phyloP scores from a whole-genome alignment of 2,888 invertebrate genomes.

The Blastobasis lacticolella region DNA sequence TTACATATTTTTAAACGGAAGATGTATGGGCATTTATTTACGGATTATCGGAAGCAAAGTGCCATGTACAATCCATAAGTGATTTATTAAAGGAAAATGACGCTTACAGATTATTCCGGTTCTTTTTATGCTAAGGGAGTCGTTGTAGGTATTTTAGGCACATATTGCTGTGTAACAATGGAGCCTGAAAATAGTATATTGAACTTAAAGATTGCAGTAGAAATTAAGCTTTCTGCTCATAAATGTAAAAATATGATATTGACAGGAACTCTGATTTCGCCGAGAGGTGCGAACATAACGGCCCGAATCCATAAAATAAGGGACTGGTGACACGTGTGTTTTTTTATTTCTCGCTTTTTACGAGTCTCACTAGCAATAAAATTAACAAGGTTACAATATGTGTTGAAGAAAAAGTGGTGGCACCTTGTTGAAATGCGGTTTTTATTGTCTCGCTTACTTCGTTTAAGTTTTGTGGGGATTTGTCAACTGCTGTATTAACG shows the following conservation, averaged over 20 bases:
- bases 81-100: slow-evolving; percentile 53
- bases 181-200: too few species aligned
- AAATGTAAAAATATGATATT: neutral
- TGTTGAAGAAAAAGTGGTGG: neutral
- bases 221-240: neutral
- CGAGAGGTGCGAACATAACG: neutral
- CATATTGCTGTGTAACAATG: too few species aligned
- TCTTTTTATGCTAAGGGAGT: slow-evolving; percentile 6
- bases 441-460: neutral
- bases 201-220: neutral
- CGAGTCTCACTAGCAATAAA: slow-evolving; percentile 6
- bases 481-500: neutral
- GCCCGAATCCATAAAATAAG: slow-evolving; percentile 3
- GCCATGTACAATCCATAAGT: slow-evolving; percentile 53
- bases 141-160: slow-evolving; percentile 1
- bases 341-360: slow-evolving; percentile 7
- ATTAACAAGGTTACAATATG: slow-evolving; percentile 9
- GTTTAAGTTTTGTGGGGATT: neutral
- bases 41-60: slow-evolving; percentile 53
- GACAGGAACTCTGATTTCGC: neutral
- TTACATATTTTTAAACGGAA: slow-evolving; percentile 62
- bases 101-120: slow-evolving; percentile 24
- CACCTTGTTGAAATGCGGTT: slow-evolving; percentile 1
- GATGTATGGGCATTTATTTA: slow-evolving; percentile 51
- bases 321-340: slow-evolving; percentile 2